Conservation (phyloP, 2,113 vertebrate genomes). For the Muntiacus reevesi region DNA sequence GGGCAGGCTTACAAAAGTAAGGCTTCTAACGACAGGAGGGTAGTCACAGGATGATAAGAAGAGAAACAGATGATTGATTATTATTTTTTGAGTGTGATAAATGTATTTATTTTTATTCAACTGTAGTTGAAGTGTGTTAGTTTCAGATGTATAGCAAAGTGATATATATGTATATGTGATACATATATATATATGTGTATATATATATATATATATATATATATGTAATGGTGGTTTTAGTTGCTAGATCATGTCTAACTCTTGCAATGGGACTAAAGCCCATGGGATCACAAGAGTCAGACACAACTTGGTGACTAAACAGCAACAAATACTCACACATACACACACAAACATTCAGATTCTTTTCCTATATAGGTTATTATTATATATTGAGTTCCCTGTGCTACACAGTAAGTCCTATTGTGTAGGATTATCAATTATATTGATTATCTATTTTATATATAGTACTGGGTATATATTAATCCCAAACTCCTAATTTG, state of each 20-base stretch:
- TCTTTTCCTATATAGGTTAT: not conserved
- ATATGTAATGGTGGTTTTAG: not conserved
- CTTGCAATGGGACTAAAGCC: not conserved
- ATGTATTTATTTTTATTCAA: not conserved
- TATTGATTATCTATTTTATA: not conserved
- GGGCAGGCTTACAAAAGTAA: not conserved
- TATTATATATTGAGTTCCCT: not conserved
- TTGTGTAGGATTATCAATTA: no score
- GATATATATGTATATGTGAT: not conserved
- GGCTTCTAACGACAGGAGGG: not conserved
- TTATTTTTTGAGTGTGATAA: not conserved
- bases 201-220: not conserved
- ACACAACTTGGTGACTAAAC: not conserved
- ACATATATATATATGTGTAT: not conserved
- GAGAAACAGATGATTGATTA: not conserved
- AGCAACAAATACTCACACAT: not conserved
- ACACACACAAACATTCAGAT: not conserved
- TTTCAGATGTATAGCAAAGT: not conserved
- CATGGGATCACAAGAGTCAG: not conserved
- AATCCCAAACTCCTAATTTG: not conserved
- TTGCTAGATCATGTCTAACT: not conserved
- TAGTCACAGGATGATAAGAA: not conserved
- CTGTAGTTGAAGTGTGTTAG: not conserved
- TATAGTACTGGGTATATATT: not conserved
- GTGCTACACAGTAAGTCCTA: not conserved